Conservation (phyloP, 2,888 invertebrate species). For the Himalopsyche kuldschensis region DNA sequence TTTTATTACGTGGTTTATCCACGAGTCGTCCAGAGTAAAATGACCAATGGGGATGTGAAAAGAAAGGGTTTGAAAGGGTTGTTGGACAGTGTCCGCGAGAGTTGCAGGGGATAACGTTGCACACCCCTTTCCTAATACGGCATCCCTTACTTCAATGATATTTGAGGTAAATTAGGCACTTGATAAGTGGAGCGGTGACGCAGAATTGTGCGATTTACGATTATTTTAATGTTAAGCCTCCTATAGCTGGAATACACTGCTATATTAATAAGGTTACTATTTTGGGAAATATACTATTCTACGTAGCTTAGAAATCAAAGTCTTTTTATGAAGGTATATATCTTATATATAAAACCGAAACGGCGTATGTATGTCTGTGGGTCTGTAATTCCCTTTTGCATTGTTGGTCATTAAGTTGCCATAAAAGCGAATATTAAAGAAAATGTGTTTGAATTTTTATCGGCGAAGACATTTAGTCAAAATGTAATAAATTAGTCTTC, state of each 20-base stretch:
- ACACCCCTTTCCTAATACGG: slow-evolving; percentile 13
- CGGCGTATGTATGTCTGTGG: too few relatives aligned
- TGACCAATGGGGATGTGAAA: slow-evolving; percentile 14
- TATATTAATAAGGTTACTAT: too few relatives aligned
- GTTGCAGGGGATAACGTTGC: slow-evolving; percentile 4
- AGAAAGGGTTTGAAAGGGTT: slow-evolving; percentile 28
- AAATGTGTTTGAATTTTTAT: too few relatives aligned
- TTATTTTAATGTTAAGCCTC: not conserved
- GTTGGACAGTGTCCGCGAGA: slow-evolving; percentile 8
- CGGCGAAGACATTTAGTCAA: too few relatives aligned
- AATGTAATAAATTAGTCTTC: too few relatives aligned
- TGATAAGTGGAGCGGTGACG: slow-evolving; percentile 5
- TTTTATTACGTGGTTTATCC: not conserved
- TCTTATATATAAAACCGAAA: too few relatives aligned
- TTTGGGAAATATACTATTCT: too few relatives aligned
- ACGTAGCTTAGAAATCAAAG: too few relatives aligned
- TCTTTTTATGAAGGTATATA: too few relatives aligned
- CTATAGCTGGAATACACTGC: not conserved
- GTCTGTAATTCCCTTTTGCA: too few relatives aligned
- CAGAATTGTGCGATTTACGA: not conserved
- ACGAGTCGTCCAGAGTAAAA: slow-evolving; percentile 3
- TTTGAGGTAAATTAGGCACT: slow-evolving; percentile 33
- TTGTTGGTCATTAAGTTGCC: too few relatives aligned
- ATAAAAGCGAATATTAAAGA: too few relatives aligned
- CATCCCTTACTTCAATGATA: slow-evolving; percentile 26